These are phyloP conservation scores for Mus musculus DNA, from an alignment of 2,113 vertebrate species.

Conservation along the genomic window GRCm39 chr13:91942501-91943000, in stretches of 20 bases:
- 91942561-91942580: neutral
- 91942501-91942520: too few relatives aligned
- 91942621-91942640: neutral
- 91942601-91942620: neutral
- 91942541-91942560: neutral
- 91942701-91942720: neutral
- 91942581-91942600: neutral
- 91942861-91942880: neutral
- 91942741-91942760: neutral
- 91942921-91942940: neutral
- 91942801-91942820: neutral
- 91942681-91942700: neutral
- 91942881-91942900: neutral
- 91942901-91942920: neutral
- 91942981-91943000: neutral
- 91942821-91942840: neutral
- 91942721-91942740: neutral
- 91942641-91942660: neutral
- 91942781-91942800: neutral
- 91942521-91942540: neutral
- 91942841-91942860: neutral
- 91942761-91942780: neutral
- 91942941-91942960: neutral
- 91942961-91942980: neutral
- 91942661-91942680: neutral